Evolutionary conservation across 2,113 vertebrate genomes (phyloP), one percentile per base, ranked within the genome.

Genomic region (Paraplagusia blochii): DNA sequence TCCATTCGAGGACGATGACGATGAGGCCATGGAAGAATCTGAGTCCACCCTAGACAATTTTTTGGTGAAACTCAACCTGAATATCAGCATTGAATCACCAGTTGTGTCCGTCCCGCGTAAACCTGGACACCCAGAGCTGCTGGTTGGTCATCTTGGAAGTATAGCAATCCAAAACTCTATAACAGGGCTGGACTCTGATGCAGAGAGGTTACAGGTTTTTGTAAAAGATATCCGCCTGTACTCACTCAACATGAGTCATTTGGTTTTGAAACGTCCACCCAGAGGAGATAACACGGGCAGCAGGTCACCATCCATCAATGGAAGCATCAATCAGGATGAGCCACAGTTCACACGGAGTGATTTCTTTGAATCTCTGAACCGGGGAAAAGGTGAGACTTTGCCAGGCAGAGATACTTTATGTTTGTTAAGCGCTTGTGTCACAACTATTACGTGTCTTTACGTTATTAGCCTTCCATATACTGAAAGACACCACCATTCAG

Each of bases 221-320:
- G 95, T 99, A 60, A 95, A 93, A 74, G 93, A 99, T 52, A 99
- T 98, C 66, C 93, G 94, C 12, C 89, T 99, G 11, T 98, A 98
- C 87, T 98, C 95, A 14, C 85, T 99, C 58, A 95, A 97, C 58
- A 93, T 90, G 57, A 91, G 90, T 62, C 90, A 93, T 0, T 76
- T 94, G 68, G 76, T 80, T 71, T 4, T 87, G 66, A 88, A 81
- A 46, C 89, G 80, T 65, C 38, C 60, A 14, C 22, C 54, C 11
- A 76, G 58, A 58, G 63, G 36, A 13, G 80, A 81, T 11, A 38
- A 14, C 7, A 19, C 54, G 18, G 64, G 77, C n/a, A 53, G 11
- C 33, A 50, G 33, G 16, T 86, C 85, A 16, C 72, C 88, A 7
- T 77, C 69, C 44, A 70, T 47, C 46, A 69, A 44, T 8, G 53